A percentile compares a stretch with the other conserved stretches of the same genome.
These are phyloP conservation scores for Timema cristinae DNA, from an alignment of 2,888 invertebrate genomes.

Conservation along the genomic window DNA sequence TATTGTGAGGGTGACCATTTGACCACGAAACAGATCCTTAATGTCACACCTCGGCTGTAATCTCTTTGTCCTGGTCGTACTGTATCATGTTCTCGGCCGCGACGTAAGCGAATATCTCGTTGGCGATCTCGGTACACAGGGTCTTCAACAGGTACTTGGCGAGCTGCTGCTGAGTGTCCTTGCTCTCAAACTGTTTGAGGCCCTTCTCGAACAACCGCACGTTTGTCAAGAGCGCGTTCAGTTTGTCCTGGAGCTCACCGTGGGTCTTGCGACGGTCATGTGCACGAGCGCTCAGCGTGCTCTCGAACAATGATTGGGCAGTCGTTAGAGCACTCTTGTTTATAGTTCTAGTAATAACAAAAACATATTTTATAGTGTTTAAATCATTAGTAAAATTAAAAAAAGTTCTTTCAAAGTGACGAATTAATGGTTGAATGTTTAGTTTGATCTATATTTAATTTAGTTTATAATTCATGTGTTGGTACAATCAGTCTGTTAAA, in stretches of 20 bases:
- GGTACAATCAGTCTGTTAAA: not conserved
- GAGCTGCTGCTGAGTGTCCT: slow-evolving; percentile 60
- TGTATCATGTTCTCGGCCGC: slow-evolving; percentile 62
- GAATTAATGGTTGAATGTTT: not conserved
- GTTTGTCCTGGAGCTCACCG: slow-evolving; percentile 75
- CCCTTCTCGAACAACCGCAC: slow-evolving; percentile 79
- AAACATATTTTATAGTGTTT: too few relatives aligned
- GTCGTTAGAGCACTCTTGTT: slow-evolving; percentile 63
- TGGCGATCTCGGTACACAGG: slow-evolving; percentile 75
- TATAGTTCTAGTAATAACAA: slow-evolving; percentile 48
- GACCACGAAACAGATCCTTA: too few relatives aligned
- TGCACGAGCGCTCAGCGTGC: slow-evolving; percentile 66
- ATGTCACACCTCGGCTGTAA: slow-evolving; percentile 43
- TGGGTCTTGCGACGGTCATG: slow-evolving; percentile 71
- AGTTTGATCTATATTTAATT: not conserved
- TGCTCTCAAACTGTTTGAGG: slow-evolving; percentile 47
- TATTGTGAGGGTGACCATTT: too few relatives aligned
- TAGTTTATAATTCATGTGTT: not conserved
- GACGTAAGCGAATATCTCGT: slow-evolving; percentile 72
- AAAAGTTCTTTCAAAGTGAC: not conserved
- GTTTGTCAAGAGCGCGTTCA: slow-evolving; percentile 70
- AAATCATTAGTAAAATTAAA: slow-evolving; percentile 1
- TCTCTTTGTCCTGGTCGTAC: slow-evolving; percentile 37
- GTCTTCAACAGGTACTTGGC: slow-evolving; percentile 81
- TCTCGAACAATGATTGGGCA: slow-evolving; percentile 71